A percentile compares a stretch with the other conserved stretches of the same genome.
These are phyloP conservation scores for Hydropsyche betteni DNA, from an alignment of 2,888 invertebrate genomes.

Conservation along the genomic window DNA sequence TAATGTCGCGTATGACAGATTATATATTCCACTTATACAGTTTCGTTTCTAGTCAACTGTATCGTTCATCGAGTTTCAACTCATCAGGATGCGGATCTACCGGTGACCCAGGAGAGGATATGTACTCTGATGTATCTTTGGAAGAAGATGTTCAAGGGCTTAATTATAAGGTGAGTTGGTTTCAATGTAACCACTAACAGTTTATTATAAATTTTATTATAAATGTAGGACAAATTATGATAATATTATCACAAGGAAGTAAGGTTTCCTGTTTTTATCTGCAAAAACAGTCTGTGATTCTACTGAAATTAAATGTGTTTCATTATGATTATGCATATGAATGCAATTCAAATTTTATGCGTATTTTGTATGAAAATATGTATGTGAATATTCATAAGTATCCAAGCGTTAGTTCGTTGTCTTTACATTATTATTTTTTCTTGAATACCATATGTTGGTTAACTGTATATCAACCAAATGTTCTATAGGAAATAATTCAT, in stretches of 20 bases:
- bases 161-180: conserved; percentile 81
- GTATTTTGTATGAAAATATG: no score
- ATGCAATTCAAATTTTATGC: no score
- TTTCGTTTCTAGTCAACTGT: conserved; percentile 79
- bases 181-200: neutral
- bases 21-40: neutral
- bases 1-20: neutral
- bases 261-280: no score
- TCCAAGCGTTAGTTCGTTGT: no score
- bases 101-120: conserved; percentile 92
- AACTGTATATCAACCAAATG: conserved; percentile 12
- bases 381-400: no score
- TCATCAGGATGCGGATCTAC: conserved; percentile 91
- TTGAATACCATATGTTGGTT: conserved; percentile 13
- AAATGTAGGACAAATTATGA: no score
- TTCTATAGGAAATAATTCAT: neutral
- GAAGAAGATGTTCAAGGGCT: conserved; percentile 94
- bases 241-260: no score
- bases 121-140: conserved; percentile 92
- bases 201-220: no score
- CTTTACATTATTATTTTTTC: no score
- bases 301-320: no score
- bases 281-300: no score
- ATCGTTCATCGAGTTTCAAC: conserved; percentile 92
- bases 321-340: no score